Conservation (phyloP, 2,888 invertebrate genomes). For the Heliothis peltigera region DNA sequence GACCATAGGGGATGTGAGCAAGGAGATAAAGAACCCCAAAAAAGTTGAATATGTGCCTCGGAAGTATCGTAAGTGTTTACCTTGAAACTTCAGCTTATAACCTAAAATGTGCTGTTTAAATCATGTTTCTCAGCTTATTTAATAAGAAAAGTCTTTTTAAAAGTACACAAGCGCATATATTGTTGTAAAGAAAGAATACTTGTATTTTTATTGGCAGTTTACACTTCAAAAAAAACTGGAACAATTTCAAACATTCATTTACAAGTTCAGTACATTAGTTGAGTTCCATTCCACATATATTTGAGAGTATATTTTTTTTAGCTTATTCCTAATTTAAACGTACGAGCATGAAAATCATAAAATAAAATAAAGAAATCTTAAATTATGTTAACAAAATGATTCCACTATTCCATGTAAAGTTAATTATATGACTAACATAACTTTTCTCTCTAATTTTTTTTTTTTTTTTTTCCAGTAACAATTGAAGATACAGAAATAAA, state of each 20-base stretch:
- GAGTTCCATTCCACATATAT: too few relatives aligned
- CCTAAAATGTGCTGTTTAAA: constrained; percentile 48
- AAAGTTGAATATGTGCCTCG: constrained; percentile 95
- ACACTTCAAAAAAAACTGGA: background rate
- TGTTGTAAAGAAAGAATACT: background rate
- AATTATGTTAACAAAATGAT: too few relatives aligned
- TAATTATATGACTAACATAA: too few relatives aligned
- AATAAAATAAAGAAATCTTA: too few relatives aligned
- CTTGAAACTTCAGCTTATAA: constrained; percentile 56
- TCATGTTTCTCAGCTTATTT: constrained; percentile 31
- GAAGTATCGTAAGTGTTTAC: constrained; percentile 92
- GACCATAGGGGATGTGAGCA: constrained; percentile 93
- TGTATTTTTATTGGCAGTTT: background rate
- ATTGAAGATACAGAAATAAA: constrained; percentile 88
- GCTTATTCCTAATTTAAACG: too few relatives aligned
- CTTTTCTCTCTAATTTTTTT: background rate
- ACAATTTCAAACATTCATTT: too few relatives aligned
- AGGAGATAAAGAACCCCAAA: constrained; percentile 89
- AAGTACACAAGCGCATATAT: background rate
- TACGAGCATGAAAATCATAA: too few relatives aligned
- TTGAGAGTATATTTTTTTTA: too few relatives aligned
- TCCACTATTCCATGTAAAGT: too few relatives aligned
- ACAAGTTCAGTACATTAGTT: too few relatives aligned
- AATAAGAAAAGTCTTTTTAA: background rate
- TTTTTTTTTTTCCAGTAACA: constrained; percentile 74